A percentile compares a stretch with the other conserved stretches of the same genome.
These are phyloP conservation scores for Gallirallus australis DNA, from an alignment of 2,797 vertebrate genomes.

Conservation along the genomic window DNA sequence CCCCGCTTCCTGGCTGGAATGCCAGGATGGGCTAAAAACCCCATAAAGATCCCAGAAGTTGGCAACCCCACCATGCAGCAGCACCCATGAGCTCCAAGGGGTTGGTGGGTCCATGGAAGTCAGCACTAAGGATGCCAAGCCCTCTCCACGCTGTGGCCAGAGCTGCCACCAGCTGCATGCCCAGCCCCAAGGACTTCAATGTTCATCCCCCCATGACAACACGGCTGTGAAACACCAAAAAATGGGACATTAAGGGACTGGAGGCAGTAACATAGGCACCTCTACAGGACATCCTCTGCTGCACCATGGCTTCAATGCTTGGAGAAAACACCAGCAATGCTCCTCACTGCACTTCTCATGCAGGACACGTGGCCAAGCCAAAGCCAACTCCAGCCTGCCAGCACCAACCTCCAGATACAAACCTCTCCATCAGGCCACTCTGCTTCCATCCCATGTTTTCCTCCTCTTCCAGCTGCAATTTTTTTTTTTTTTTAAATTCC, in stretches of 20 bases:
- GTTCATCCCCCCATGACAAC: too few species aligned
- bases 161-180: background rate
- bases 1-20: background rate
- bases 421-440: background rate
- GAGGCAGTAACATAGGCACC: background rate
- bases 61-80: background rate
- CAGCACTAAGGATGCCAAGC: rapidly evolving
- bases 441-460: rapidly evolving
- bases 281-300: background rate
- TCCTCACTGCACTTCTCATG: background rate
- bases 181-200: background rate
- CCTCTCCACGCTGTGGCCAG: background rate
- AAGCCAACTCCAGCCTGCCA: background rate
- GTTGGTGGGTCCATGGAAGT: background rate
- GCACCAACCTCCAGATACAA: background rate
- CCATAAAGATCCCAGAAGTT: background rate
- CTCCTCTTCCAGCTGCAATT: background rate
- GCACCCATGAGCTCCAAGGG: background rate
- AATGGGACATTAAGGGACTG: background rate
- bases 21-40: background rate
- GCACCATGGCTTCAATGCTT: background rate
- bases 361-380: background rate
- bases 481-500: background rate
- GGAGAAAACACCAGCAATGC: background rate
- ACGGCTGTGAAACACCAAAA: background rate